phyloP scores from a whole-genome alignment of 2,113 vertebrate species.

The Cheirogaleus medius region DNA sequence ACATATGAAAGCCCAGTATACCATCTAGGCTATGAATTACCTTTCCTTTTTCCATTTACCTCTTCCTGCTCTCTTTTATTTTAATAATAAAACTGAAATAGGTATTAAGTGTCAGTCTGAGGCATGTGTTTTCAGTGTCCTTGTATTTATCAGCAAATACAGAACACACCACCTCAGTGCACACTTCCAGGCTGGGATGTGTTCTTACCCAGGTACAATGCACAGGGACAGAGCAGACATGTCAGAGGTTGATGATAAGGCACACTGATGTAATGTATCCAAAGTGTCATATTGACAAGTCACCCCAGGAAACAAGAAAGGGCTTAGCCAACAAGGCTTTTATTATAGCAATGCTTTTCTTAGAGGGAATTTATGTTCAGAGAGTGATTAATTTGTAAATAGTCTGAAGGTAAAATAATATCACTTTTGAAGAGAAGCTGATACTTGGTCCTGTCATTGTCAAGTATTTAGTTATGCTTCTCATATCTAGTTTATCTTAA shows the following conservation, averaged over 20 bases:
- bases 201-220: slow-evolving; percentile 15
- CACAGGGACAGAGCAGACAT: slow-evolving; percentile 65
- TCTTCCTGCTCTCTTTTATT: not conserved
- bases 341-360: not conserved
- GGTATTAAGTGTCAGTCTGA: slow-evolving; percentile 18
- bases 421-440: not conserved
- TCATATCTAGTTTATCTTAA: not conserved
- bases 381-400: not conserved
- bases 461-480: not conserved
- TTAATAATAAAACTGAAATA: slow-evolving; percentile 57
- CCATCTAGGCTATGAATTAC: not conserved
- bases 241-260: slow-evolving; percentile 47
- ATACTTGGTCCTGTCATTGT: not conserved
- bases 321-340: not conserved
- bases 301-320: slow-evolving; percentile 39
- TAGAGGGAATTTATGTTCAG: not conserved
- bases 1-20: not conserved
- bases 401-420: not conserved
- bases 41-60: not conserved
- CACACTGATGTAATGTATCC: slow-evolving; percentile 57
- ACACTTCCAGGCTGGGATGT: slow-evolving; percentile 29
- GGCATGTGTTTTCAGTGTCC: not conserved
- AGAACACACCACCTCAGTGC: not conserved
- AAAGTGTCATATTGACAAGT: slow-evolving; percentile 65
- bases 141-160: slow-evolving; percentile 41